phyloP scores from a whole-genome alignment of 2,888 invertebrate species.

The Agapostemon virescens region DNA sequence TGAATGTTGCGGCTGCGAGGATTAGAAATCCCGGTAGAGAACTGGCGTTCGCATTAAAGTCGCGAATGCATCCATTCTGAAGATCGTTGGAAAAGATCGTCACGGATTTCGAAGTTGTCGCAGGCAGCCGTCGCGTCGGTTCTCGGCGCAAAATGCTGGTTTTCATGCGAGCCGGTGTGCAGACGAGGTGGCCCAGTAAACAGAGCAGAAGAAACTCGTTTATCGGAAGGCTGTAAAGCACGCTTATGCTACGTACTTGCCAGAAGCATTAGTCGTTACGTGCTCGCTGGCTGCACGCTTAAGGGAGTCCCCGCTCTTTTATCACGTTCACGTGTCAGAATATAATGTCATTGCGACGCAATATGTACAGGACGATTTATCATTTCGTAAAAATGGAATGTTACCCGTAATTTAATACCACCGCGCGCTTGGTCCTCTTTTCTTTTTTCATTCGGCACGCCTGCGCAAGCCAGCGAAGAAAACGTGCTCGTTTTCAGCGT shows the following conservation, averaged over 20 bases:
- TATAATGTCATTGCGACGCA: conserved; percentile 36
- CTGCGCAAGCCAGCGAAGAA: not conserved
- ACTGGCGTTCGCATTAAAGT: conserved; percentile 10
- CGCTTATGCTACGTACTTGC: conserved; percentile 23
- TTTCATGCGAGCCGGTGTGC: conserved; percentile 10
- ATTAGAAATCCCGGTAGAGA: conserved; percentile 9
- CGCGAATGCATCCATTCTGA: conserved; percentile 8
- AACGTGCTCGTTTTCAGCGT: conserved; percentile 12
- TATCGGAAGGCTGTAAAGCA: conserved; percentile 26
- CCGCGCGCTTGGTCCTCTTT: not conserved
- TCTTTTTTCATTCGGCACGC: not conserved
- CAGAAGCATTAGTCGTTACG: conserved; percentile 41
- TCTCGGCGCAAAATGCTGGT: conserved; percentile 9
- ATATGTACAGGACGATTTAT: conserved; percentile 34
- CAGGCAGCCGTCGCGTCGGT: not conserved
- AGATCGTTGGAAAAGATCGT: conserved; percentile 31
- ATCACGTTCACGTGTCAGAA: conserved; percentile 45
- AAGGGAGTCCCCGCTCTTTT: conserved; percentile 33
- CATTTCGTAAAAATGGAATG: conserved; percentile 39
- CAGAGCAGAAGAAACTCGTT: conserved; percentile 48
- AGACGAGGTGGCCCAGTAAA: conserved; percentile 17
- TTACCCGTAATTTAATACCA: conserved; percentile 26
- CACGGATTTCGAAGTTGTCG: conserved; percentile 37
- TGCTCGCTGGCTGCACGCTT: conserved; percentile 22
- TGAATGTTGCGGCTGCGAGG: not conserved